These are phyloP conservation scores for Amorpha juglandis DNA, from an alignment of 2,888 invertebrate species.

Conservation along the genomic window DNA sequence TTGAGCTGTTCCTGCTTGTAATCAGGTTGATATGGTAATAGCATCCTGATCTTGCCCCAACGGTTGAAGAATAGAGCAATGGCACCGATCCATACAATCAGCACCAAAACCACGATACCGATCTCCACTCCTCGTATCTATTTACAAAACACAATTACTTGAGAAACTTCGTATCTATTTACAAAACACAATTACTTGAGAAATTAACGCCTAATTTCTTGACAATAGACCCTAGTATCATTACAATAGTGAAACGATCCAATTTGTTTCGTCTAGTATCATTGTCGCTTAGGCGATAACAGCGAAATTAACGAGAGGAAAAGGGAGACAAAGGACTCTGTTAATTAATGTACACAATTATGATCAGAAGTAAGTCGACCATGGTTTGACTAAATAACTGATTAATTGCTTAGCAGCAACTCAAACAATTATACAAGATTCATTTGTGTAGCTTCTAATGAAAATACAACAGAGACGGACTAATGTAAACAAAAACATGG, in stretches of 20 bases:
- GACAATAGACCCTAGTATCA: not conserved
- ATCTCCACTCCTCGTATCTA: slow-evolving; percentile 96
- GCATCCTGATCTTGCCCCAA: slow-evolving; percentile 95
- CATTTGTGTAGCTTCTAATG: slow-evolving; percentile 10
- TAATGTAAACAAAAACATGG: slow-evolving; percentile 10
- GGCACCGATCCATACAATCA: slow-evolving; percentile 94
- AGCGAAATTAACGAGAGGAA: not conserved
- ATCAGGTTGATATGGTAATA: slow-evolving; percentile 95
- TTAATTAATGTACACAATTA: slow-evolving; percentile 11
- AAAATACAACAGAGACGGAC: slow-evolving; percentile 5
- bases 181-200: slow-evolving; percentile 30
- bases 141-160: slow-evolving; percentile 34
- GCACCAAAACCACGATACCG: slow-evolving; percentile 92
- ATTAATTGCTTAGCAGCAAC: slow-evolving; percentile 8
- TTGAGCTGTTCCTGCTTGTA: slow-evolving; percentile 95
- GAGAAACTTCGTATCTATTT: slow-evolving; percentile 88
- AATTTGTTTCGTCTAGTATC: not conserved
- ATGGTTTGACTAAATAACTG: not conserved
- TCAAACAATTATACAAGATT: not conserved
- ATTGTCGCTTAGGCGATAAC: not conserved
- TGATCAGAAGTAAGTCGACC: slow-evolving; percentile 9
- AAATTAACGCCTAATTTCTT: not conserved
- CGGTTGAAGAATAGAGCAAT: slow-evolving; percentile 94
- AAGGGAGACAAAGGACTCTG: slow-evolving; percentile 1
- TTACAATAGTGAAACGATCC: not conserved